Evolutionary conservation across 2,113 vertebrate genomes (phyloP).

Genomic region (Budorcas taxicolor): DNA sequence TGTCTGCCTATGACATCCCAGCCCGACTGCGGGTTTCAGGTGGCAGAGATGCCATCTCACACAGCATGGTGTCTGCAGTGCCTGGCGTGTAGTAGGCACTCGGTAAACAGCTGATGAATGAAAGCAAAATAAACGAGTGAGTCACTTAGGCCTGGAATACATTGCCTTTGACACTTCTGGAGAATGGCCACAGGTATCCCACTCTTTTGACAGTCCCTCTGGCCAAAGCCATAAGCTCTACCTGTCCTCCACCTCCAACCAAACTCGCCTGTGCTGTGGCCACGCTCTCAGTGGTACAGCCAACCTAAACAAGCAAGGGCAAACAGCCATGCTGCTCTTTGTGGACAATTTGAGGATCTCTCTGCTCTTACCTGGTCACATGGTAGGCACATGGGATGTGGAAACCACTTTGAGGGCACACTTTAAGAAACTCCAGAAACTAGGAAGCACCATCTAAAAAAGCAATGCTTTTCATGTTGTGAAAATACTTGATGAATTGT

Average conservation of each 20-base stretch:
- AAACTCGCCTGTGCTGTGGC: neutral
- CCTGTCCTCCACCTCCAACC: neutral
- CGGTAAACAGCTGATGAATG: neutral
- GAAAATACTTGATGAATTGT: neutral
- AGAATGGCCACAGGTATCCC: neutral
- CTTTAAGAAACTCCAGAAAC: neutral
- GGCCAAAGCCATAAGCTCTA: neutral
- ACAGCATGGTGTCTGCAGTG: neutral
- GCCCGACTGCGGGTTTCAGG: neutral
- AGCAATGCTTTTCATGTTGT: neutral
- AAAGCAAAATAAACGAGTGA: neutral
- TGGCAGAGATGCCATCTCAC: neutral
- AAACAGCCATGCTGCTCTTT: neutral
- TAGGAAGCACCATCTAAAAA: neutral
- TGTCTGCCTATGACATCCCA: neutral
- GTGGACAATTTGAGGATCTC: rapidly evolving
- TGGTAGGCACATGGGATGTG: neutral
- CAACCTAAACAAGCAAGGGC: neutral
- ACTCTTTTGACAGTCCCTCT: neutral
- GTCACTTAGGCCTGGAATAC: neutral
- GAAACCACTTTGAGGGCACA: neutral
- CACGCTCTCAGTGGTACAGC: neutral
- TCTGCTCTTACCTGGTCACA: neutral
- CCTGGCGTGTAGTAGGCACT: neutral
- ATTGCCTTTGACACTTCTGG: neutral